Evolutionary conservation across 2,888 invertebrate genomes (phyloP).

Genomic region (Mythimna vitellina): DNA sequence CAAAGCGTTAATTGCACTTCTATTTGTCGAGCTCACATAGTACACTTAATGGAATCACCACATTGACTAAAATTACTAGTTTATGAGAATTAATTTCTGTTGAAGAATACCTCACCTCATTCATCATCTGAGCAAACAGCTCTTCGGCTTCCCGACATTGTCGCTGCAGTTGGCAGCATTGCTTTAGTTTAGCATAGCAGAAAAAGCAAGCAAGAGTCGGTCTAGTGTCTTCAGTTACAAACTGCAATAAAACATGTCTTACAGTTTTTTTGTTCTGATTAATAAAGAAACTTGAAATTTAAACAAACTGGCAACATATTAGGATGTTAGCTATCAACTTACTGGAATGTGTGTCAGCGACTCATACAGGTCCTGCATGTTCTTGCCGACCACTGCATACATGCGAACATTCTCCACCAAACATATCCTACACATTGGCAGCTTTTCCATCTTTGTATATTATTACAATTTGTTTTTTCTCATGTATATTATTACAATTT

Average conservation of each 20-base stretch:
- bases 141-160: background rate
- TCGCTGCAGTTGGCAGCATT: background rate
- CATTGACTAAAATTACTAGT: too few species aligned
- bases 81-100: too few species aligned
- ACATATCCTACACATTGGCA: background rate
- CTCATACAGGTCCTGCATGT: background rate
- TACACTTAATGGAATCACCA: too few species aligned
- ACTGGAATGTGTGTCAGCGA: background rate
- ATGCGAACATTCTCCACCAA: background rate
- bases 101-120: background rate
- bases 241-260: background rate
- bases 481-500: too few species aligned
- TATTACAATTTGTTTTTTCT: too few species aligned
- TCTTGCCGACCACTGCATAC: background rate
- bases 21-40: too few species aligned
- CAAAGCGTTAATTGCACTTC: too few species aligned
- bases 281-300: too few species aligned
- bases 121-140: background rate
- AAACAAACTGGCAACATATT: too few species aligned
- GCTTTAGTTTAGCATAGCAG: slow-evolving; percentile 3
- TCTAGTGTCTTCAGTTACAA: background rate
- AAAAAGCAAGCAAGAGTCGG: background rate
- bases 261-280: too few species aligned
- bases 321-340: background rate
- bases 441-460: background rate